These are phyloP conservation scores for Amphimedon queenslandica DNA, from an alignment of 37 sponge, comb jelly and placozoan genomes.

Conservation along the genomic window DNA sequence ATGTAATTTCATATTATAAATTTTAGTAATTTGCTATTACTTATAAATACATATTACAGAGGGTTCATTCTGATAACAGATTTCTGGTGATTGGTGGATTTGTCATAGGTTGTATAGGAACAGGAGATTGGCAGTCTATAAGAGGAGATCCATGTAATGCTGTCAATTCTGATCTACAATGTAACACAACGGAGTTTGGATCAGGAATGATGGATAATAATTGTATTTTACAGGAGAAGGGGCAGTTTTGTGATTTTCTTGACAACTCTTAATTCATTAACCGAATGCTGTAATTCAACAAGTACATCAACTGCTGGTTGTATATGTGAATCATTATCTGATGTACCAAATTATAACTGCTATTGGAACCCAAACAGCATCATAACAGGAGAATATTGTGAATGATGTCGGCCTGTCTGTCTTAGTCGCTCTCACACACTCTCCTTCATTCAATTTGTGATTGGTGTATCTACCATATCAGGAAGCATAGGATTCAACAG, in stretches of 20 bases:
- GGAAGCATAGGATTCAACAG: too few relatives aligned
- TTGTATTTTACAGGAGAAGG: too few relatives aligned
- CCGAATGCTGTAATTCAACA: too few relatives aligned
- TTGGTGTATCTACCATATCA: conserved; percentile 7
- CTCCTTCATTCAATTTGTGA: conserved; percentile 38
- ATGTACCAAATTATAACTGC: conserved; percentile 1
- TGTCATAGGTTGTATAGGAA: not conserved
- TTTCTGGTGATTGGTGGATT: conserved; percentile 9
- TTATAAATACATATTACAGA: conserved; percentile 18
- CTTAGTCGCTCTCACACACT: conserved; percentile 18
- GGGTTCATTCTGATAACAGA: conserved; percentile 15
- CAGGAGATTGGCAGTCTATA: conserved; percentile 55
- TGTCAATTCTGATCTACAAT: conserved; percentile 17
- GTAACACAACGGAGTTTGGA: too few relatives aligned
- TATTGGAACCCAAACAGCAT: conserved; percentile 45
- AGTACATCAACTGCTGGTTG: not conserved
- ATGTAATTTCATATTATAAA: not conserved
- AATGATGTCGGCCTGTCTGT: conserved; percentile 26
- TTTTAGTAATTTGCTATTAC: not conserved
- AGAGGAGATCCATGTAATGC: conserved; percentile 47
- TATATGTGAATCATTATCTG: conserved; percentile 14
- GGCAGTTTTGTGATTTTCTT: too few relatives aligned
- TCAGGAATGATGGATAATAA: too few relatives aligned
- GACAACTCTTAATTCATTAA: too few relatives aligned
- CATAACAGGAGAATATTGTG: conserved; percentile 34